Base-by-base conservation (phyloP, 2,113 vertebrate species). In the Paradoxurus hermaphroditus region DNA sequence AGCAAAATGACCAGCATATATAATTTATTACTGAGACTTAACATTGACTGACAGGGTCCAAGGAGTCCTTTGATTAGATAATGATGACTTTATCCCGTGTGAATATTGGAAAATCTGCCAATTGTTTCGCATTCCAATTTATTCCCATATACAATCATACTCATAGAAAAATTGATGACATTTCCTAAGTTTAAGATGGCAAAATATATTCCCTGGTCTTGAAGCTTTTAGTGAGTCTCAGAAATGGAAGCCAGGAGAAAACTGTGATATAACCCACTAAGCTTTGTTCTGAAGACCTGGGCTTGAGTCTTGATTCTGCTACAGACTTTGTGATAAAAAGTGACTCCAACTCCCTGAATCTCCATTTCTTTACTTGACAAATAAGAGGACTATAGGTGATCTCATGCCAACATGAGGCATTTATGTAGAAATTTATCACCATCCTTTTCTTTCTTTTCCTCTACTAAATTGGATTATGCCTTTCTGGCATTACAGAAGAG, bases 401-500 rank as follows among this genome's bases (percentile, higher is more conserved):
- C 77, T 95, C 93, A 95, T 68, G 53, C 68, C 34, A 4, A 86
- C 31, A 63, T 27, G 12, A 96, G 46, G 72, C 78, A 95, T 93
- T 86, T 89, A 68, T 36, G 46, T 86, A 89, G 53, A 94, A 96
- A 96, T 86, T 72, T 89, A 91, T 86, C 49, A 73, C 53, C 59
- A 75, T 95, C 89, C 63, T 75, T 91, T 91, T 93, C 41, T 87
- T 79, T 31, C 25, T 70, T 86, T 86, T 46, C 44, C 41, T 70
- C 46, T 91, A 49, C 39, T 91, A 78, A 63, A 91, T 75, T 90
- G 31, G 86, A 96, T 94, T 94, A 39, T 56, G 18, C 46, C 82
- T 93, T 95, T 82, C 93, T 94, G 53, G 73, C 67, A 86, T 68
- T 97, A 78, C 12, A 91, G 41, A 29, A 93, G 11, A 4, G 49